A percentile compares a stretch with the other conserved stretches of the same genome.
phyloP scores from a whole-genome alignment of 1,140 invertebrate genomes.

The Drosophila nigrodunni region DNA sequence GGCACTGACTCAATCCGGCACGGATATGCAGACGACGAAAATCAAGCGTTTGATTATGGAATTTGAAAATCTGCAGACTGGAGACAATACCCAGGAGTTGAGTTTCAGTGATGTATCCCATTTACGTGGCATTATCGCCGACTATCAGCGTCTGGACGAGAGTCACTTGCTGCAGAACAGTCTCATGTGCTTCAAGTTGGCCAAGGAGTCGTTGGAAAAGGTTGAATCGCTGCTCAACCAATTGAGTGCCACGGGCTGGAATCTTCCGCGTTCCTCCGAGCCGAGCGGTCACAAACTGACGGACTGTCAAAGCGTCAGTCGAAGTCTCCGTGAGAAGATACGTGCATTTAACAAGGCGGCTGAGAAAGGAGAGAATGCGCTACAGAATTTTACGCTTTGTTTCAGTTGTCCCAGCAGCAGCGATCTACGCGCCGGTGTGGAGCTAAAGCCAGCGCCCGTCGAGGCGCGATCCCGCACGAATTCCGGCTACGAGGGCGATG shows the following conservation, averaged over 20 bases:
- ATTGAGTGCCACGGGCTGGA: conserved; percentile 3
- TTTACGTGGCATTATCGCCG: conserved; percentile 39
- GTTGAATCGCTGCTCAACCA: conserved; percentile 32
- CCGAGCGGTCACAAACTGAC: conserved; percentile 8
- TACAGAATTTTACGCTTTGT: conserved; percentile 52
- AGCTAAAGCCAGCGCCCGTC: neutral
- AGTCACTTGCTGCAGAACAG: conserved; percentile 59
- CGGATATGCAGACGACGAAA: conserved; percentile 27
- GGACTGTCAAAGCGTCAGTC: conserved; percentile 18
- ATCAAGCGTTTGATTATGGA: conserved; percentile 66
- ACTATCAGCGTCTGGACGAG: conserved; percentile 63
- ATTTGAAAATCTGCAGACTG: conserved; percentile 49
- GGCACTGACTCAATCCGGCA: neutral
- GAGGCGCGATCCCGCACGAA: conserved; percentile 20
- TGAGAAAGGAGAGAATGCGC: conserved; percentile 27
- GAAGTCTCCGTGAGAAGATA: conserved; percentile 58
- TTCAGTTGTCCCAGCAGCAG: conserved; percentile 40
- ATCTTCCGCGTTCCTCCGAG: neutral
- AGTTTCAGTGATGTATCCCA: conserved; percentile 29
- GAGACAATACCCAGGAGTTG: neutral
- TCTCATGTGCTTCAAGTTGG: conserved; percentile 52
- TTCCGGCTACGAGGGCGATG: conserved; percentile 63
- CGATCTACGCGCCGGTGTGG: neutral
- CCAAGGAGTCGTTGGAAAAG: conserved; percentile 64
- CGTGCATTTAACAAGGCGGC: conserved; percentile 57